Conservation (phyloP, 2,797 vertebrate genomes). For the Avahi laniger region DNA sequence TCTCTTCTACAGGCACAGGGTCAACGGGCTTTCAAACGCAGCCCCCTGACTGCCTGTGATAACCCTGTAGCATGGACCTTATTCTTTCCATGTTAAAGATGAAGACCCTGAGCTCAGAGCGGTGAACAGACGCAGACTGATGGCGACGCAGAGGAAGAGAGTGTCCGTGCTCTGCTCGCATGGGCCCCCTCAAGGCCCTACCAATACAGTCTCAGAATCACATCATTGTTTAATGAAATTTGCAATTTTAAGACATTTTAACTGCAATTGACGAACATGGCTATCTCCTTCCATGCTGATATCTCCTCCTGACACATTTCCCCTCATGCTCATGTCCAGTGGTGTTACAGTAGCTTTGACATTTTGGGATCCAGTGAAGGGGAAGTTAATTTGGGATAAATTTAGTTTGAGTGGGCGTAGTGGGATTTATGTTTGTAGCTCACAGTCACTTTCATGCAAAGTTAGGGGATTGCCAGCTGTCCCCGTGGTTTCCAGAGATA, state of each 20-base stretch:
- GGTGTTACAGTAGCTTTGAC: background rate
- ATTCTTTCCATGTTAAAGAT: slow-evolving; percentile 21
- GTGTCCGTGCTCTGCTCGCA: background rate
- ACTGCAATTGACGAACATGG: background rate
- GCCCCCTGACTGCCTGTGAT: background rate
- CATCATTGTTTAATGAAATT: background rate
- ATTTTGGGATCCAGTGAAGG: background rate
- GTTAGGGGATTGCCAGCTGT: background rate
- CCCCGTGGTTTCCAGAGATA: background rate
- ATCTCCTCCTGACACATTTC: background rate
- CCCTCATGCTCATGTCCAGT: background rate
- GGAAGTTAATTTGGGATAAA: background rate
- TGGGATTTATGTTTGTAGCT: background rate
- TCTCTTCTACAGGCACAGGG: background rate
- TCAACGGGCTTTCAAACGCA: background rate
- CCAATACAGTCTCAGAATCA: background rate
- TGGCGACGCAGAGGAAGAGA: background rate
- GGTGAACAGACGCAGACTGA: background rate
- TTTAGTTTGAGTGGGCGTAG: background rate
- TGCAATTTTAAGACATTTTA: background rate
- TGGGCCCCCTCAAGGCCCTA: background rate
- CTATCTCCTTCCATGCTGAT: background rate
- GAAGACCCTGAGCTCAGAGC: background rate
- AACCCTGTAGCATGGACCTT: background rate
- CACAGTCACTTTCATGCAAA: background rate